phyloP scores from a whole-genome alignment of 2,113 vertebrate genomes.

The Larimichthys crocea region DNA sequence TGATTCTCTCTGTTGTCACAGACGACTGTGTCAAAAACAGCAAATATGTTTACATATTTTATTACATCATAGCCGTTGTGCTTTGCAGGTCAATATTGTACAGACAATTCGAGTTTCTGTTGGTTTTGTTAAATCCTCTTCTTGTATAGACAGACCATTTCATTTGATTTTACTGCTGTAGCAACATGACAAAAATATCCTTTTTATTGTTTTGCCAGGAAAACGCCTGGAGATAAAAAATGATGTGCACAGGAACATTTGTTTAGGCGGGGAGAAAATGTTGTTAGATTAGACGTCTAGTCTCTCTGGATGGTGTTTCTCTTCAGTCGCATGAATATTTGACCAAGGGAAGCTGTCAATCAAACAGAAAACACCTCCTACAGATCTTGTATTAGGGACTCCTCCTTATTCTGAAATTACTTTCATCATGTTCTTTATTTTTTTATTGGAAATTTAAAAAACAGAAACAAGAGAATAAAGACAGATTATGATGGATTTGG shows the following conservation, averaged over 20 bases:
- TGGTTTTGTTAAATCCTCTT: conserved; percentile 75
- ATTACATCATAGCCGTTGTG: conserved; percentile 91
- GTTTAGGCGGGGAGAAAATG: conserved; percentile 87
- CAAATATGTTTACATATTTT: conserved; percentile 97
- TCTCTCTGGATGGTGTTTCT: conserved; percentile 89
- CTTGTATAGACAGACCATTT: conserved; percentile 85
- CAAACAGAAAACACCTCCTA: conserved; percentile 82
- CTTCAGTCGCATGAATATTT: conserved; percentile 93
- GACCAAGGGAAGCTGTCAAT: conserved; percentile 87
- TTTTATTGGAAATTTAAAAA: conserved; percentile 82
- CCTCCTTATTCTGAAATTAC: conserved; percentile 83
- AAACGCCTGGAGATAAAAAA: conserved; percentile 74
- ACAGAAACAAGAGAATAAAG: conserved; percentile 83
- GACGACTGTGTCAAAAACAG: conserved; percentile 91
- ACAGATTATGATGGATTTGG: conserved; percentile 86
- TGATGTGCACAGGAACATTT: conserved; percentile 83
- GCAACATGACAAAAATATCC: conserved; percentile 60
- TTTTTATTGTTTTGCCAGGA: conserved; percentile 58
- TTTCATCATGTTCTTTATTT: conserved; percentile 86
- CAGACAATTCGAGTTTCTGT: conserved; percentile 87
- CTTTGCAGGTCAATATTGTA: conserved; percentile 91
- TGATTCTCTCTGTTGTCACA: conserved; percentile 92
- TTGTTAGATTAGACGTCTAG: conserved; percentile 90
- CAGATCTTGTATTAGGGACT: conserved; percentile 77
- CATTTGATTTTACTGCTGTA: conserved; percentile 78